phyloP scores from a whole-genome alignment of 2,113 vertebrate genomes.

The Candoia aspera region DNA sequence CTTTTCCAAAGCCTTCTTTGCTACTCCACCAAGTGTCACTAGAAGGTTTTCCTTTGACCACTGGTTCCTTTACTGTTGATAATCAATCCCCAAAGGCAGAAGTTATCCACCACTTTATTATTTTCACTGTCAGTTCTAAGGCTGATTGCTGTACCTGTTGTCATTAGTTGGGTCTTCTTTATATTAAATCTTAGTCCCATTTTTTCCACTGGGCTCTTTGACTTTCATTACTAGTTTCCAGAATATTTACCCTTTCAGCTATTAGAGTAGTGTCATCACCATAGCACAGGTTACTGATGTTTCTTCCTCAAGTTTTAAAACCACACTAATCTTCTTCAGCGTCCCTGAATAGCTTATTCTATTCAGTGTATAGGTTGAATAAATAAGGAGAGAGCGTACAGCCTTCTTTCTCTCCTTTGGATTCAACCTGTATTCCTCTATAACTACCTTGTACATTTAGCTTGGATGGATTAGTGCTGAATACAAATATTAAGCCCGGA shows the following conservation, averaged over 20 bases:
- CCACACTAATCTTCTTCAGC: background rate
- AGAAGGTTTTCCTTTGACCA: too few species aligned
- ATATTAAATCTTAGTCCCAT: background rate
- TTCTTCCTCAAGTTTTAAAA: background rate
- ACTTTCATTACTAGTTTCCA: background rate
- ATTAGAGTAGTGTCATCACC: background rate
- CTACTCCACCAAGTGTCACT: too few species aligned
- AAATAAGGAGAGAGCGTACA: background rate
- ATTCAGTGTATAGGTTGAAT: background rate
- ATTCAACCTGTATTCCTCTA: background rate
- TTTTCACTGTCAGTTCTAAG: too few species aligned
- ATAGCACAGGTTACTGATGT: background rate
- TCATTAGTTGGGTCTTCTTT: background rate
- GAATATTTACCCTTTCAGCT: background rate
- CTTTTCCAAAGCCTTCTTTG: background rate
- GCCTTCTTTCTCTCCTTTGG: background rate
- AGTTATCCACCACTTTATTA: too few species aligned
- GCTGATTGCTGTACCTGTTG: background rate
- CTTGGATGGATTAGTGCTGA: background rate
- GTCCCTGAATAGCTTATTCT: background rate
- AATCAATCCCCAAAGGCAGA: background rate
- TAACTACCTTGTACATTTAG: background rate
- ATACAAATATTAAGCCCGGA: background rate
- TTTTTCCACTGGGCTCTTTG: background rate
- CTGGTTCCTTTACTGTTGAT: background rate